Conservation (phyloP, 2,113 vertebrate genomes). For the Triplophysa dalaica region DNA sequence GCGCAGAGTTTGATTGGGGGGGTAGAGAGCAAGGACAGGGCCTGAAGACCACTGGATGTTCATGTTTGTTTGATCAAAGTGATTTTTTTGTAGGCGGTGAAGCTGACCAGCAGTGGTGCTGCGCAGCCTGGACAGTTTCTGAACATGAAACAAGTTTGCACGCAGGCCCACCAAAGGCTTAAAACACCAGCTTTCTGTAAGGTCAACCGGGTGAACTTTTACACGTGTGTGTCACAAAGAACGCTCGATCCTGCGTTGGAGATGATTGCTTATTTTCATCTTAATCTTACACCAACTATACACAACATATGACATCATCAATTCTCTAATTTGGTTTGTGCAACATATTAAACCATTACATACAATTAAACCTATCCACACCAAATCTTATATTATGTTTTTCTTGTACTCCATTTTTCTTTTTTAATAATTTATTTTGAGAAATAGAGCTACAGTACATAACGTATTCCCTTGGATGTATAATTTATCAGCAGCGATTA, state of each 20-base stretch:
- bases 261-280: background rate
- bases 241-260: background rate
- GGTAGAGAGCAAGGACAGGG: constrained; percentile 43
- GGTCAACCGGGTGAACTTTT: constrained; percentile 2
- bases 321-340: background rate
- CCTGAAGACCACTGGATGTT: constrained; percentile 70
- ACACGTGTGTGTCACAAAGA: background rate
- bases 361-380: constrained; percentile 2
- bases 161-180: constrained; percentile 34
- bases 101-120: constrained; percentile 68
- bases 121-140: constrained; percentile 68
- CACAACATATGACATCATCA: background rate
- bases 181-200: constrained; percentile 31
- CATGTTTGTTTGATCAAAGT: constrained; percentile 81
- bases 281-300: background rate
- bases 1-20: constrained; percentile 61
- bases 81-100: constrained; percentile 65
- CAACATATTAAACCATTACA: constrained; percentile 1
- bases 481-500: constrained; percentile 80
- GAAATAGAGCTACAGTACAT: constrained; percentile 42
- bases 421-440: constrained; percentile 40
- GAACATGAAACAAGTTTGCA: constrained; percentile 66
- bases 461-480: constrained; percentile 78
- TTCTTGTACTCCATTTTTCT: background rate
- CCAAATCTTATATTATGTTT: background rate